A percentile compares a stretch with the other conserved stretches of the same genome.
Conservation (phyloP, 2,113 vertebrate species). For the Polypterus bichir region DNA sequence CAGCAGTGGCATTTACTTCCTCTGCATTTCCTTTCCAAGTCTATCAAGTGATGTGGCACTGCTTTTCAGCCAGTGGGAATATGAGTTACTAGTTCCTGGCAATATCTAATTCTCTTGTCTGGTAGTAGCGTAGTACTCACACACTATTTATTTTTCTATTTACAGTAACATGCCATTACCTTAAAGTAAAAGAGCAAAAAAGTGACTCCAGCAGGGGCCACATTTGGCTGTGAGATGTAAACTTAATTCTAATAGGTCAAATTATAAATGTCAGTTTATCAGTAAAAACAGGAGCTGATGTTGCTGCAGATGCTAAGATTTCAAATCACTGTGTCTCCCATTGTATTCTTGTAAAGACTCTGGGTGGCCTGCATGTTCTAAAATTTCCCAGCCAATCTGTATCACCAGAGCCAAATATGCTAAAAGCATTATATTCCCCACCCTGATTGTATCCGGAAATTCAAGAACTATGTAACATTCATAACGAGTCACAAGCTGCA, state of each 20-base stretch:
- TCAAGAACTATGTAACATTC: neutral
- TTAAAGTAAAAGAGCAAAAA: too few species aligned
- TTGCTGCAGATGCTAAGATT: too few species aligned
- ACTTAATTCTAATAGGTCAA: too few species aligned
- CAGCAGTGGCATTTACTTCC: conserved; percentile 66
- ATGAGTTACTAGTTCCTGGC: conserved; percentile 35
- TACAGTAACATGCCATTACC: too few species aligned
- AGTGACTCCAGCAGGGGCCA: too few species aligned
- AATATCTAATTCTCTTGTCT: conserved; percentile 28
- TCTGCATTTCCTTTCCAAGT: conserved; percentile 53
- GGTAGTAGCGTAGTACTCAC: conserved; percentile 1
- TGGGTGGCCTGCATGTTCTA: neutral
- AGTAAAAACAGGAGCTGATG: too few species aligned
- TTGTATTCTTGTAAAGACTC: neutral
- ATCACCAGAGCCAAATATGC: conserved; percentile 7
- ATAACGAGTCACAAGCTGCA: conserved; percentile 7
- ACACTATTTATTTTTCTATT: too few species aligned
- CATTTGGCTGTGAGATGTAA: too few species aligned
- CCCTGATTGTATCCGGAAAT: conserved; percentile 6
- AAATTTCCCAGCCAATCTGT: neutral
- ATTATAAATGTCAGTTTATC: too few species aligned
- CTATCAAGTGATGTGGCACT: conserved; percentile 50
- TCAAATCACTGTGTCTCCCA: too few species aligned
- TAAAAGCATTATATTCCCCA: conserved; percentile 15
- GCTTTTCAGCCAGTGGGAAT: conserved; percentile 51